Evolutionary conservation across 2,797 vertebrate genomes (phyloP).

Genomic region (Chelon auratus): DNA sequence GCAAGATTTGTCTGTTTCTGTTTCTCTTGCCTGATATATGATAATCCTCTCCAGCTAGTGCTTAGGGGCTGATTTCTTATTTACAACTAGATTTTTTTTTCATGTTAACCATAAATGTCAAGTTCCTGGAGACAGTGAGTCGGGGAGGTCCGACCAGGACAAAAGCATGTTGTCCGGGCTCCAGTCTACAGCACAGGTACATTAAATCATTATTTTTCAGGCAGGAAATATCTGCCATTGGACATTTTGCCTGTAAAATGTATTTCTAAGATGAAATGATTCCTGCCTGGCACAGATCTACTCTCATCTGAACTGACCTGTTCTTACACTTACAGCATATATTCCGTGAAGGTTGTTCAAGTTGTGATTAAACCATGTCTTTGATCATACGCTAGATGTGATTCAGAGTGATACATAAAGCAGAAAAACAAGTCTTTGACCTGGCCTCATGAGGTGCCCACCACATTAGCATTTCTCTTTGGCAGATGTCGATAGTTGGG

Average conservation of each 20-base stretch:
- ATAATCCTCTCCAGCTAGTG: conserved; percentile 72
- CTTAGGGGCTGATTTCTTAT: conserved; percentile 73
- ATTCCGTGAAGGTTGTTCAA: conserved; percentile 51
- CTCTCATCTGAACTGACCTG: conserved; percentile 52
- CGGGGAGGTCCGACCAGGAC: conserved; percentile 76
- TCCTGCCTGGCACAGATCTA: conserved; percentile 66
- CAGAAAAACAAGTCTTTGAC: conserved; percentile 75
- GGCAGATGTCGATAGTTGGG: conserved; percentile 60
- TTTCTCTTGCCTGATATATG: conserved; percentile 74
- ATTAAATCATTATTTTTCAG: conserved; percentile 82
- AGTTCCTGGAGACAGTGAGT: conserved; percentile 77
- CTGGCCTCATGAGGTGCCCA: conserved; percentile 60
- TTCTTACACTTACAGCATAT: conserved; percentile 52
- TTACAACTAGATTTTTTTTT: conserved; percentile 65
- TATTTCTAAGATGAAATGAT: conserved; percentile 81
- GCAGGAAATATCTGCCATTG: conserved; percentile 81
- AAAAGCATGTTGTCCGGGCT: conserved; percentile 82
- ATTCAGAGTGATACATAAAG: conserved; percentile 61
- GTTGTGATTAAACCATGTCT: conserved; percentile 52
- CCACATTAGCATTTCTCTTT: conserved; percentile 77
- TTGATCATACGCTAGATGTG: conserved; percentile 60
- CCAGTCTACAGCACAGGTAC: conserved; percentile 71
- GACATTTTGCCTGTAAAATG: conserved; percentile 79
- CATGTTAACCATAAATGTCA: conserved; percentile 81
- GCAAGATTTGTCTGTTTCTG: conserved; percentile 72